Conservation (phyloP, 1,140 invertebrate species). For the Camponotus floridanus region DNA sequence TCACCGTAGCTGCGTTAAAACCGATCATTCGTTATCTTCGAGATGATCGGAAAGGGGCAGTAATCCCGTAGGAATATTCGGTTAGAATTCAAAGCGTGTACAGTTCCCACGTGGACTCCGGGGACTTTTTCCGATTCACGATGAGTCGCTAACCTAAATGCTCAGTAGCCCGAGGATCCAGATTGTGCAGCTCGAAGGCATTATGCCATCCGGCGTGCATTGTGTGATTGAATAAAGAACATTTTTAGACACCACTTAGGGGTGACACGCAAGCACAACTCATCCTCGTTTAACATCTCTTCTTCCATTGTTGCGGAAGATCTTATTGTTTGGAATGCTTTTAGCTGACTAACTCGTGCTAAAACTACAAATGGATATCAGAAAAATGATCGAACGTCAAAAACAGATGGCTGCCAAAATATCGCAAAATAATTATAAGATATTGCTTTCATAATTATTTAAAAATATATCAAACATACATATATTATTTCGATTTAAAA, state of each 20-base stretch:
- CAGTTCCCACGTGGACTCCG: conserved; percentile 74
- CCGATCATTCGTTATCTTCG: conserved; percentile 43
- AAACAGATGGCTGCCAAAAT: conserved; percentile 60
- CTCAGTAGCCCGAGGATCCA: conserved; percentile 70
- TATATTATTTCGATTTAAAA: not conserved
- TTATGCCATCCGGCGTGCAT: conserved; percentile 70
- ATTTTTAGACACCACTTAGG: conserved; percentile 82
- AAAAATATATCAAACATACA: not conserved
- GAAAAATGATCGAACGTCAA: conserved; percentile 29
- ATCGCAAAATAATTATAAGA: too few relatives aligned
- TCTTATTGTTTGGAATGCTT: conserved; percentile 75
- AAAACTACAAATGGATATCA: conserved; percentile 31
- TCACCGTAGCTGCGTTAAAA: not conserved
- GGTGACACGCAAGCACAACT: conserved; percentile 79
- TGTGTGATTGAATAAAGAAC: conserved; percentile 79
- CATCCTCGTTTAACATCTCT: conserved; percentile 75
- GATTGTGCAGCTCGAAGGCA: conserved; percentile 72
- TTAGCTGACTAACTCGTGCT: conserved; percentile 64
- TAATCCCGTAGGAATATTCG: conserved; percentile 60
- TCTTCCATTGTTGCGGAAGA: conserved; percentile 59
- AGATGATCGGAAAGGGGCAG: conserved; percentile 35
- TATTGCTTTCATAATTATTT: not conserved
- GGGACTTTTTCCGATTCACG: conserved; percentile 79
- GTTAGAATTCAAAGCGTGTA: conserved; percentile 75
- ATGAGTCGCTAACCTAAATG: conserved; percentile 82